Evolutionary conservation across 2,888 invertebrate species (phyloP).

Genomic region (Glaucopsyche alexis): DNA sequence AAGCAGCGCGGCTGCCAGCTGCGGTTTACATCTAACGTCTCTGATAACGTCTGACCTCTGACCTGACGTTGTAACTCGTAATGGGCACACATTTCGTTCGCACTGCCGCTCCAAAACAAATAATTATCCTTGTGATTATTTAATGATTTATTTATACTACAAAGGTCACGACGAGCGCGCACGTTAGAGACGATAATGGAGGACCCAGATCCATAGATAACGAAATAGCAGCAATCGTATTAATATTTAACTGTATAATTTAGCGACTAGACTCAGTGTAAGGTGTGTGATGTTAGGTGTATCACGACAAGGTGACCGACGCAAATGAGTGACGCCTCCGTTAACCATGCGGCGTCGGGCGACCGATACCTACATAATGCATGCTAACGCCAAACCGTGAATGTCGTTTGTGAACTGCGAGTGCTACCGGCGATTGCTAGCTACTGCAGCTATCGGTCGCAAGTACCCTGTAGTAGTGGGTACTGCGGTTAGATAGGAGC

Average conservation of each 20-base stretch:
- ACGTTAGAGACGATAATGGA: background rate
- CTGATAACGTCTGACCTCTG: background rate
- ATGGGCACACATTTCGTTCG: background rate
- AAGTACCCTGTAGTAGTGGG: background rate
- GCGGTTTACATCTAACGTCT: background rate
- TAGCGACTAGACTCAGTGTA: background rate
- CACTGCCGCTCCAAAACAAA: background rate
- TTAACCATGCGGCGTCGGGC: background rate
- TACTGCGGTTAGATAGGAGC: background rate
- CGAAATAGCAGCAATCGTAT: background rate
- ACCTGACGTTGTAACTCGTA: background rate
- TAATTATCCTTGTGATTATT: background rate
- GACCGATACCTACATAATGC: background rate
- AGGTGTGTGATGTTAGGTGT: background rate
- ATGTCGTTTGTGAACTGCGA: background rate
- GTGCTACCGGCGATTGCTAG: no score
- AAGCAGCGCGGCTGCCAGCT: background rate
- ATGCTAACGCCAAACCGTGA: background rate
- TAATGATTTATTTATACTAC: conserved; percentile 5
- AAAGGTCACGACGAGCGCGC: background rate
- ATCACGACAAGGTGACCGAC: background rate
- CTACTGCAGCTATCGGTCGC: no score
- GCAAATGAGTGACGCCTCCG: background rate
- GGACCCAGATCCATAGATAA: background rate
- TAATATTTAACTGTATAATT: background rate